A percentile compares a stretch with the other conserved stretches of the same genome.
These are phyloP conservation scores for Pseudomugil gertrudae DNA, from an alignment of 2,797 vertebrate species.

Conservation along the genomic window DNA sequence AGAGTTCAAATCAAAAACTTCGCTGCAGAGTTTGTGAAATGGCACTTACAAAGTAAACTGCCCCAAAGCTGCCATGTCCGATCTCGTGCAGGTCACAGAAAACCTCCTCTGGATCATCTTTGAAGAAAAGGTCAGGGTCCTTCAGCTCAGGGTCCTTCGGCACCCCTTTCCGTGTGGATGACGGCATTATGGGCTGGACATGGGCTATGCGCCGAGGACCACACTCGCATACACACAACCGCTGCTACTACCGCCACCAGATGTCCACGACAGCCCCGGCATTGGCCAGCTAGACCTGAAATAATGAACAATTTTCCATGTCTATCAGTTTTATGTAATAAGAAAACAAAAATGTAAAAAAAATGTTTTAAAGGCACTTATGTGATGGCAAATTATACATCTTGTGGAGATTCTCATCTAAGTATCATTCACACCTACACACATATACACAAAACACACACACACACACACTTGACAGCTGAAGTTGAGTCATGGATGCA, in stretches of 20 bases:
- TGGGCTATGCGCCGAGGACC: constrained; percentile 72
- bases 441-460: constrained; percentile 4
- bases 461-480: constrained; percentile 31
- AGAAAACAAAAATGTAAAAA: neutral
- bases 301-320: constrained; percentile 13
- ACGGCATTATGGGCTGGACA: constrained; percentile 79
- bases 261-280: constrained; percentile 73
- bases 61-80: constrained; percentile 98
- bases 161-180: constrained; percentile 91
- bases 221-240: constrained; percentile 71
- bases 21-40: neutral
- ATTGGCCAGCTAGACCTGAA: constrained; percentile 85
- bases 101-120: constrained; percentile 97
- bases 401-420: constrained; percentile 58
- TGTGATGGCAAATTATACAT: constrained; percentile 47
- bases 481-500: constrained; percentile 59
- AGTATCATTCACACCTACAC: constrained; percentile 49
- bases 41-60: constrained; percentile 96
- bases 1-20: neutral
- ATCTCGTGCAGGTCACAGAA: constrained; percentile 98
- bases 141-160: constrained; percentile 91
- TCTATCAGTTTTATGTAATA: constrained; percentile 28
- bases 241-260: constrained; percentile 81
- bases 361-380: constrained; percentile 16
- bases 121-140: constrained; percentile 94